A percentile compares a stretch with the other conserved stretches of the same genome.
phyloP scores from a whole-genome alignment of 1,140 invertebrate genomes.

The Drosophila arawakana region DNA sequence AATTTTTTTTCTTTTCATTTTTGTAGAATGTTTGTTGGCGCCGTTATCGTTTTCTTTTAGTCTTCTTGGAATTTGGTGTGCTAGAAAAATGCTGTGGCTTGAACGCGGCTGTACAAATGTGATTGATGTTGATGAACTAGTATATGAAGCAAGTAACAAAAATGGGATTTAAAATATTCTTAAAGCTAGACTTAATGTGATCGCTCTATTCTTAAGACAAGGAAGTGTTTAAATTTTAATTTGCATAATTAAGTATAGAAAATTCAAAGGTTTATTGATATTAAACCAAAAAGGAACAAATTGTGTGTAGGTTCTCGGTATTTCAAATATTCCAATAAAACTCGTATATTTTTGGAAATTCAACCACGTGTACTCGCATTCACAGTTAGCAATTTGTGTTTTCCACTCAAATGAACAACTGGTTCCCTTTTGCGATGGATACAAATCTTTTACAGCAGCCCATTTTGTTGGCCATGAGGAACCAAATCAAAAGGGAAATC shows the following conservation, averaged over 20 bases:
- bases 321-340: not conserved
- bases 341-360: not conserved
- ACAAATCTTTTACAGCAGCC: conserved; percentile 34
- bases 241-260: too few species aligned
- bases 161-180: conserved; percentile 1
- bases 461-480: conserved; percentile 30
- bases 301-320: too few species aligned
- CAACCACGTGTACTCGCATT: not conserved
- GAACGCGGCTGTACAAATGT: not conserved
- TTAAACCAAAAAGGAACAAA: too few species aligned
- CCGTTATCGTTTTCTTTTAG: conserved; percentile 9
- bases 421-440: conserved; percentile 6
- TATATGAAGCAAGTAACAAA: not conserved
- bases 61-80: conserved; percentile 13
- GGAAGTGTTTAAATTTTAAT: too few species aligned
- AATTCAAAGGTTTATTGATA: too few species aligned
- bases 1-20: conserved; percentile 32
- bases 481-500: conserved; percentile 45
- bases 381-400: conserved; percentile 17
- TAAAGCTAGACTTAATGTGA: not conserved
- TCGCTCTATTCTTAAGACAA: not conserved
- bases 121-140: conserved; percentile 29
- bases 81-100: not conserved
- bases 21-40: conserved; percentile 27
- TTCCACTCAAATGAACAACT: conserved; percentile 19